phyloP scores from a whole-genome alignment of 2,113 vertebrate species.

The Gymnobelideus leadbeateri region DNA sequence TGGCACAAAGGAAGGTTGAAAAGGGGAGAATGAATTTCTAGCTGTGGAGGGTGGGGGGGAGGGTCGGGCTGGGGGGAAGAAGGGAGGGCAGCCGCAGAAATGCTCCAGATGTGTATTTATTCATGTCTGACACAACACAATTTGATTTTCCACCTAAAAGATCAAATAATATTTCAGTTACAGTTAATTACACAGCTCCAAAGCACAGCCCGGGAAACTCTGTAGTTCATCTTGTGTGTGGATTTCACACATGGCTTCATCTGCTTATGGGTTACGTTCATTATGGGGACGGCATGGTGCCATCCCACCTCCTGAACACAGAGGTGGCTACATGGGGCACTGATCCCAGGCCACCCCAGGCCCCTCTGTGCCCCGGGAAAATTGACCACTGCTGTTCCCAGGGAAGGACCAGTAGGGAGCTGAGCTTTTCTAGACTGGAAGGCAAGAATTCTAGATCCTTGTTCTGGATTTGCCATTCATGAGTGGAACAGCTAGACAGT shows the following conservation, averaged over 20 bases:
- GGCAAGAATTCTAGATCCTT: neutral
- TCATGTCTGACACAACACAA: conserved; percentile 78
- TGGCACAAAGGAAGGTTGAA: neutral
- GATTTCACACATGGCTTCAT: conserved; percentile 9
- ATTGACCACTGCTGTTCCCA: neutral
- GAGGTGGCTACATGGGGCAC: neutral
- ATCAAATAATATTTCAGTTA: conserved; percentile 74
- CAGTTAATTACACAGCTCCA: conserved; percentile 48
- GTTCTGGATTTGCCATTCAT: neutral
- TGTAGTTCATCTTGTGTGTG: neutral
- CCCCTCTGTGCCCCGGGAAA: neutral
- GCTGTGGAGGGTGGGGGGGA: neutral
- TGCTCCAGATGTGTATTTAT: conserved; percentile 80
- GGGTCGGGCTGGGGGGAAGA: neutral
- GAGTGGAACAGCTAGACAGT: neutral
- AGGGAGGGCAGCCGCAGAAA: conserved; percentile 45
- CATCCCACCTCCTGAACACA: neutral
- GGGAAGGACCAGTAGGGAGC: neutral
- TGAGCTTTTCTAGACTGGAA: neutral
- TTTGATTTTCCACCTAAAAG: conserved; percentile 79
- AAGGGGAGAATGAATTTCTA: neutral
- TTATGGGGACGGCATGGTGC: conserved; percentile 3
- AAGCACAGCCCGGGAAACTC: neutral
- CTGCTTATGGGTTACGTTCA: conserved; percentile 5
- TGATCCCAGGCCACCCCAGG: neutral